phyloP scores from a whole-genome alignment of 2,113 vertebrate genomes.

The Probosciger aterrimus region DNA sequence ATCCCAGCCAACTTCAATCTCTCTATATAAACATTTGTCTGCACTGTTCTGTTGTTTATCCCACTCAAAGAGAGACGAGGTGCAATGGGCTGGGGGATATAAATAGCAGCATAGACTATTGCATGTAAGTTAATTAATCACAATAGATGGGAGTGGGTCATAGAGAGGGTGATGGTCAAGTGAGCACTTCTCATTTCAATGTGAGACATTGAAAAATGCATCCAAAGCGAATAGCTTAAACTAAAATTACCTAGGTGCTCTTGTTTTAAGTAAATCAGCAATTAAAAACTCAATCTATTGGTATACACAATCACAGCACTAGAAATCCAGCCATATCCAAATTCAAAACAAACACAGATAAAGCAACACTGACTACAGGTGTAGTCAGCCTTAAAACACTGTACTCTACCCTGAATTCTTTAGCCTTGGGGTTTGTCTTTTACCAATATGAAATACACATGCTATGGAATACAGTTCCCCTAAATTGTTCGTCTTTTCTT shows the following conservation, averaged over 20 bases:
- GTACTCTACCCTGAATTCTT: neutral
- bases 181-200: neutral
- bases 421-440: neutral
- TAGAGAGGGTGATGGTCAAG: neutral
- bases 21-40: constrained; percentile 14
- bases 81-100: neutral
- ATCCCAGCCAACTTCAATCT: neutral
- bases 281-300: neutral
- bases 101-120: neutral
- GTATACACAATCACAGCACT: neutral
- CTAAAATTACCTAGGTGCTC: neutral
- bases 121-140: neutral
- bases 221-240: neutral
- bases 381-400: neutral
- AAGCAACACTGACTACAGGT: neutral
- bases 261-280: neutral
- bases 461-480: neutral
- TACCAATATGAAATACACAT: neutral
- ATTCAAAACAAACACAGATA: neutral
- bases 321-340: neutral
- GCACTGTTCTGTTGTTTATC: constrained; percentile 19
- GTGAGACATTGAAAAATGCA: neutral
- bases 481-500: neutral
- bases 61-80: constrained; percentile 15
- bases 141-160: neutral